Conservation (phyloP, 2,113 vertebrate species). For the Laticauda laticaudata region DNA sequence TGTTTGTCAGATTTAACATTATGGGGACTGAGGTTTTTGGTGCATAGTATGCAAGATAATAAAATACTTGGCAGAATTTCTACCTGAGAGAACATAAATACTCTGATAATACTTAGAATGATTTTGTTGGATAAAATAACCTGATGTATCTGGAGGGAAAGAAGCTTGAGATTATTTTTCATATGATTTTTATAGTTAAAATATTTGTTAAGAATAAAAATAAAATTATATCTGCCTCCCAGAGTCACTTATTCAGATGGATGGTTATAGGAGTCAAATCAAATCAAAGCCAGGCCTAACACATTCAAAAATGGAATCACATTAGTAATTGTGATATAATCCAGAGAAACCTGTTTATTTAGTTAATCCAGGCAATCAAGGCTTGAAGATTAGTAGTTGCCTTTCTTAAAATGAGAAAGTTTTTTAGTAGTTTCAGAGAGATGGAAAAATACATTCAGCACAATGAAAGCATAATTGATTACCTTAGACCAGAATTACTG, state of each 20-base stretch:
- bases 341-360: background rate
- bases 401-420: background rate
- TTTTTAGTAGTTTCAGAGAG: background rate
- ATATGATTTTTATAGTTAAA: background rate
- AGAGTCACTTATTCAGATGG: background rate
- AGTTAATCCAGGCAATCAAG: background rate
- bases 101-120: background rate
- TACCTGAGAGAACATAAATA: background rate
- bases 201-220: background rate
- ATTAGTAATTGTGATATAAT: background rate
- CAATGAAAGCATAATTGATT: background rate
- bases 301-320: background rate
- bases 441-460: background rate
- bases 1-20: slow-evolving; percentile 5
- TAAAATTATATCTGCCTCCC: background rate
- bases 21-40: background rate
- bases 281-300: background rate
- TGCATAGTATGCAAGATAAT: background rate
- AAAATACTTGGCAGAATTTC: background rate
- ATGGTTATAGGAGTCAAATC: background rate
- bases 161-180: background rate
- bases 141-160: background rate
- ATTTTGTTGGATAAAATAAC: background rate
- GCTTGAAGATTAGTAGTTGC: background rate
- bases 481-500: background rate